phyloP scores from a whole-genome alignment of 2,888 invertebrate genomes.

The Cephus nigrinus region DNA sequence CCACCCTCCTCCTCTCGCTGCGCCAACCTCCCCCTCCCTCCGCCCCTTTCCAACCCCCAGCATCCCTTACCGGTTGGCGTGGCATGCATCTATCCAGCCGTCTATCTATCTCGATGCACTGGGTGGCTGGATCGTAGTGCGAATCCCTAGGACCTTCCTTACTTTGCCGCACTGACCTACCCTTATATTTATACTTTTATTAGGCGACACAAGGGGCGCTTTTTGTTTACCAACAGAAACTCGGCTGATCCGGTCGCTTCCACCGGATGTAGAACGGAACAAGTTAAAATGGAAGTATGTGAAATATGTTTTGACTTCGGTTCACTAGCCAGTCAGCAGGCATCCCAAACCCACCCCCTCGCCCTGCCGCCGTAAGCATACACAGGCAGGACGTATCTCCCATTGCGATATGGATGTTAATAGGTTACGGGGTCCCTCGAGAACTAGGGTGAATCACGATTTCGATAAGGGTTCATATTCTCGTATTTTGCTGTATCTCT shows the following conservation, averaged over 20 bases:
- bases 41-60: constrained; percentile 23
- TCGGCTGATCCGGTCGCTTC: background rate
- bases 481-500: constrained; percentile 25
- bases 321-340: background rate
- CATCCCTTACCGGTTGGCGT: constrained; percentile 43
- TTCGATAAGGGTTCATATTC: constrained; percentile 60
- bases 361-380: background rate
- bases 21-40: constrained; percentile 41
- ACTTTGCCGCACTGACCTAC: background rate
- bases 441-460: constrained; percentile 59
- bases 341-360: background rate
- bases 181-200: background rate
- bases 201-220: background rate
- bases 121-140: constrained; percentile 39
- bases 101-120: constrained; percentile 33
- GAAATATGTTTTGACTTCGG: background rate
- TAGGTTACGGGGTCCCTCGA: constrained; percentile 63
- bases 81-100: constrained; percentile 40
- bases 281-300: background rate
- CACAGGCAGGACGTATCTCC: constrained; percentile 48
- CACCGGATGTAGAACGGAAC: background rate
- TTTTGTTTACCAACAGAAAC: background rate
- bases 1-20: constrained; percentile 30
- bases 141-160: background rate
- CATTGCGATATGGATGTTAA: constrained; percentile 64